Evolutionary conservation across 2,113 vertebrate genomes (phyloP).

Genomic region (Sterrhoptilus dennistouni): DNA sequence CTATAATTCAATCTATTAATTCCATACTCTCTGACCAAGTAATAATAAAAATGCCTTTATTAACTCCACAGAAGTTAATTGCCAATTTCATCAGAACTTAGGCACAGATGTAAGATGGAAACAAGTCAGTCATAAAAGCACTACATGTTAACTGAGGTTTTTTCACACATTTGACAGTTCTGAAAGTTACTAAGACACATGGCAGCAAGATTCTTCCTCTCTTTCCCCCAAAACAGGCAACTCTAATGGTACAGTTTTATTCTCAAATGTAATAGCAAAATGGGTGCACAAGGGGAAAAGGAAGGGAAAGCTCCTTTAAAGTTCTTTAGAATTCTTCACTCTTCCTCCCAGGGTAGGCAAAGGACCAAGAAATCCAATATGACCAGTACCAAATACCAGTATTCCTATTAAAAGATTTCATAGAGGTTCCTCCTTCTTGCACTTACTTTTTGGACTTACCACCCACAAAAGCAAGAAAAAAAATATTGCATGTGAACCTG

Average conservation of each 20-base stretch:
- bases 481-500: fast-evolving
- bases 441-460: not conserved
- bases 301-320: not conserved
- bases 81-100: not conserved
- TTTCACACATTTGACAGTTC: conserved; percentile 38
- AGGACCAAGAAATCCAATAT: not conserved
- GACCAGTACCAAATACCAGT: not conserved
- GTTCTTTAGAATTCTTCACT: not conserved
- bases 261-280: not conserved
- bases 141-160: not conserved
- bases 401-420: not conserved
- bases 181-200: not conserved
- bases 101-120: conserved; percentile 28
- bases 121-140: conserved; percentile 32
- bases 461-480: not conserved
- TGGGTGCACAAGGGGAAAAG: not conserved
- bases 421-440: not conserved
- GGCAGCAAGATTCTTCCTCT: not conserved
- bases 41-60: conserved; percentile 27
- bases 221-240: not conserved
- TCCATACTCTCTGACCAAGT: not conserved
- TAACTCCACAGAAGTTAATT: conserved; percentile 6
- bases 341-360: not conserved
- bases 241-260: not conserved
- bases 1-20: not conserved